These are phyloP conservation scores for Emesis russula DNA, from an alignment of 2,888 invertebrate genomes.

Conservation along the genomic window DNA sequence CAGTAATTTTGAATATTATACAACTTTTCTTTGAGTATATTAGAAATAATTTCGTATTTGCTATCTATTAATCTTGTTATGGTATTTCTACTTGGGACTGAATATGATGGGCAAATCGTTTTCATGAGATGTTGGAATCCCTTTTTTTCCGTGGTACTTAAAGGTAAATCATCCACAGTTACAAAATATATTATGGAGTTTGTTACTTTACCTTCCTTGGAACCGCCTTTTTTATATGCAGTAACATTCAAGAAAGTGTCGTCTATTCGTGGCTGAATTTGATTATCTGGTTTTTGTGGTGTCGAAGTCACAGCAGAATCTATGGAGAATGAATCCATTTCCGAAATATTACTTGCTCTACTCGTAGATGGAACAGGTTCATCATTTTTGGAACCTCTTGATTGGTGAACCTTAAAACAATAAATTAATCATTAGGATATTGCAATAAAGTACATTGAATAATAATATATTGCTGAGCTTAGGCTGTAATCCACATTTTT, in stretches of 20 bases:
- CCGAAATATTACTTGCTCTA: slow-evolving; percentile 9
- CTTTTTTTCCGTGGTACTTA: slow-evolving; percentile 9
- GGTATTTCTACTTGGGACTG: slow-evolving; percentile 11
- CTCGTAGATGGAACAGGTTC: slow-evolving; percentile 12
- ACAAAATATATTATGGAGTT: slow-evolving; percentile 11
- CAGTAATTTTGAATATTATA: background rate
- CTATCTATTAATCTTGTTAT: slow-evolving; percentile 15
- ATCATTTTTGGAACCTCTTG: slow-evolving; percentile 7
- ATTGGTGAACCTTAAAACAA: slow-evolving; percentile 7
- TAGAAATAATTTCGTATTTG: slow-evolving; percentile 19
- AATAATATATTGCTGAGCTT: slow-evolving; percentile 8
- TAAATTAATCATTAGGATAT: slow-evolving; percentile 1
- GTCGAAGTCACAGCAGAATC: slow-evolving; percentile 9
- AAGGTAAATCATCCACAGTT: slow-evolving; percentile 15
- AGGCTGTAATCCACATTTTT: slow-evolving; percentile 8
- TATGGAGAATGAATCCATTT: slow-evolving; percentile 19
- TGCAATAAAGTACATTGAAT: slow-evolving; percentile 8
- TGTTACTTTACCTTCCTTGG: slow-evolving; percentile 15
- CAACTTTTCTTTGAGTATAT: slow-evolving; percentile 12
- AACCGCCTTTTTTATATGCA: slow-evolving; percentile 7
- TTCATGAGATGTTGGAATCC: slow-evolving; percentile 11
- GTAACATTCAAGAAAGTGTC: slow-evolving; percentile 4
- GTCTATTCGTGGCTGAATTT: background rate
- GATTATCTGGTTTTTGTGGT: slow-evolving; percentile 6
- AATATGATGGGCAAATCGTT: slow-evolving; percentile 2